phyloP scores from a whole-genome alignment of 2,888 invertebrate species.

The Polydesmus complanatus region DNA sequence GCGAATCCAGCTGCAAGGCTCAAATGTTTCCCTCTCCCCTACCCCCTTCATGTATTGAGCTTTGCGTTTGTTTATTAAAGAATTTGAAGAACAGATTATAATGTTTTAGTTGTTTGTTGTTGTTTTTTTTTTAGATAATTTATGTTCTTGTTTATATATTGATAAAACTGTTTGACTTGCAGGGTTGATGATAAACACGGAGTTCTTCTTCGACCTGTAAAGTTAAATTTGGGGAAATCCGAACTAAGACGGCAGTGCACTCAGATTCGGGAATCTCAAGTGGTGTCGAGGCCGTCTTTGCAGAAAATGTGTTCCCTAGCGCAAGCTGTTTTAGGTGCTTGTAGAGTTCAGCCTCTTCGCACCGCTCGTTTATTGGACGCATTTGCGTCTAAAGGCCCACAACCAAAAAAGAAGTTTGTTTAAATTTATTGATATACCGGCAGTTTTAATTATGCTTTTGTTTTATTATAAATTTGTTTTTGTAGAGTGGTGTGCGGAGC shows the following conservation, averaged over 20 bases:
- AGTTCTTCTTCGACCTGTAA: conserved; percentile 12
- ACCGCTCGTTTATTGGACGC: conserved; percentile 1
- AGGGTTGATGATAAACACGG: conserved; percentile 16
- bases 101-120: background rate
- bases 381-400: background rate
- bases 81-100: background rate
- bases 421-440: background rate
- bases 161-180: background rate
- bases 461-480: conserved; percentile 7
- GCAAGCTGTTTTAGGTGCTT: conserved; percentile 30
- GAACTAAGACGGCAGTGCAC: conserved; percentile 38
- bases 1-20: too few relatives aligned
- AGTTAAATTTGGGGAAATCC: conserved; percentile 19
- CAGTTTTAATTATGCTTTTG: background rate
- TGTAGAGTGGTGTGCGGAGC: conserved; percentile 24
- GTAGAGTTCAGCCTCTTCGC: conserved; percentile 23
- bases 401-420: background rate
- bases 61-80: background rate
- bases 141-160: background rate
- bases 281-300: conserved; percentile 23
- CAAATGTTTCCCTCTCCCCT: too few relatives aligned
- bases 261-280: conserved; percentile 30
- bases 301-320: conserved; percentile 24
- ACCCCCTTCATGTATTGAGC: background rate
- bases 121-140: background rate